A percentile compares a stretch with the other conserved stretches of the same genome.
These are phyloP conservation scores for Macropis europaea DNA, from an alignment of 2,888 invertebrate species.

Conservation along the genomic window DNA sequence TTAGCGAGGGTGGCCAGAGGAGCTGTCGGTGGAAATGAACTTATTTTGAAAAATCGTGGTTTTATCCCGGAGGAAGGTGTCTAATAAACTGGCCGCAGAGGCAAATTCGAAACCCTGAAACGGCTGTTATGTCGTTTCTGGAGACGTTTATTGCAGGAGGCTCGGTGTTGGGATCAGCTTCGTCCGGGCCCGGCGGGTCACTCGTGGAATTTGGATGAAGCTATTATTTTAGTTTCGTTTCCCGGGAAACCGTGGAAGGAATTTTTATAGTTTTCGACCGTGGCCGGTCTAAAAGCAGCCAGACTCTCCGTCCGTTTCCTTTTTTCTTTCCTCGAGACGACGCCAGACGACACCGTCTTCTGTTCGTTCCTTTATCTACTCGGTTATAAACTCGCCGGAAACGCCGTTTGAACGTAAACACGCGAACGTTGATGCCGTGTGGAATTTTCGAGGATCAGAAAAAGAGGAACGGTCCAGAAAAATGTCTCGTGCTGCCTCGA, in stretches of 20 bases:
- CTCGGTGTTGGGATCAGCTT: slow-evolving; percentile 4
- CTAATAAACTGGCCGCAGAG: slow-evolving; percentile 8
- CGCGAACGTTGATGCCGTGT: not conserved
- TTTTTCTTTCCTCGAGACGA: not conserved
- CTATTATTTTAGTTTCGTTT: slow-evolving; percentile 49
- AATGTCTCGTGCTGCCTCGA: not conserved
- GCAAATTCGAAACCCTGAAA: slow-evolving; percentile 28
- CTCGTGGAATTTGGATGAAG: slow-evolving; percentile 59
- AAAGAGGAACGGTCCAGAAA: not conserved
- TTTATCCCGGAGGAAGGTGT: slow-evolving; percentile 8
- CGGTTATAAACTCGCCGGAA: slow-evolving; percentile 37
- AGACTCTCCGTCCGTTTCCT: not conserved
- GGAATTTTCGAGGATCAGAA: not conserved
- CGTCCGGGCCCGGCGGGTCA: slow-evolving; percentile 19
- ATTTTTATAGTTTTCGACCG: slow-evolving; percentile 58
- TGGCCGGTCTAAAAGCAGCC: slow-evolving; percentile 21
- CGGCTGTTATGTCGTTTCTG: slow-evolving; percentile 30
- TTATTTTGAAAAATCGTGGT: slow-evolving; percentile 22
- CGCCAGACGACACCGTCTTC: not conserved
- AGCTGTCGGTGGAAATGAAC: slow-evolving; percentile 19
- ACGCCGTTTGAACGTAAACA: slow-evolving; percentile 17
- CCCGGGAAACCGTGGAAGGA: slow-evolving; percentile 61
- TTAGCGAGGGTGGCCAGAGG: not conserved
- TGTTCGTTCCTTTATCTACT: slow-evolving; percentile 33
- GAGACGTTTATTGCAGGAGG: slow-evolving; percentile 41